Conservation (phyloP, 1,140 invertebrate genomes). For the Lysiphlebus fabarum region DNA sequence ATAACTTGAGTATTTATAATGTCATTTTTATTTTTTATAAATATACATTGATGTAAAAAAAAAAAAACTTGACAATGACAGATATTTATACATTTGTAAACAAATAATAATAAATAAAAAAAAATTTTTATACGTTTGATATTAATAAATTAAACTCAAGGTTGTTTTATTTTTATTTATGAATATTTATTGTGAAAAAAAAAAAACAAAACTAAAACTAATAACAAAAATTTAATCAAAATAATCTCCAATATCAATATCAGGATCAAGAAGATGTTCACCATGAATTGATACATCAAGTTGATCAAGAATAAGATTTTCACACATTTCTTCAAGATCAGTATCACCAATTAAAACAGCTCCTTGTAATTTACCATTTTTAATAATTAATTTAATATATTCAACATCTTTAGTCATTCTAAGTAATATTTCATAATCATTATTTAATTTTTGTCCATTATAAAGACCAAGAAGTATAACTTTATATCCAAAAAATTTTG, state of each 20-base stretch:
- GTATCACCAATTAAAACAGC: constrained; percentile 96
- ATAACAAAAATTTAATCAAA: constrained; percentile 75
- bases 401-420: constrained; percentile 80
- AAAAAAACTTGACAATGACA: too few relatives aligned
- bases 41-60: too few relatives aligned
- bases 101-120: constrained; percentile 16
- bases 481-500: constrained; percentile 92
- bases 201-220: neutral
- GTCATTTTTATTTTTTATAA: too few relatives aligned
- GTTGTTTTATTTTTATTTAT: constrained; percentile 6
- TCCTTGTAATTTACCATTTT: constrained; percentile 83
- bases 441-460: constrained; percentile 86
- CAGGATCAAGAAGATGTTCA: constrained; percentile 89
- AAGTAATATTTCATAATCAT: constrained; percentile 83
- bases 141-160: constrained; percentile 9
- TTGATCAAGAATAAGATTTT: constrained; percentile 96
- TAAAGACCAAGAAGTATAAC: constrained; percentile 90
- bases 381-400: constrained; percentile 88
- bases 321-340: constrained; percentile 95
- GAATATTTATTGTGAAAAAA: neutral
- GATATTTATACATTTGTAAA: too few relatives aligned
- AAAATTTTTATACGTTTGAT: constrained; percentile 22
- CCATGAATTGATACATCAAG: constrained; percentile 85
- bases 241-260: constrained; percentile 98
- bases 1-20: too few relatives aligned